phyloP scores from a whole-genome alignment of 2,113 vertebrate species.

The Thamnaconus septentrionalis region DNA sequence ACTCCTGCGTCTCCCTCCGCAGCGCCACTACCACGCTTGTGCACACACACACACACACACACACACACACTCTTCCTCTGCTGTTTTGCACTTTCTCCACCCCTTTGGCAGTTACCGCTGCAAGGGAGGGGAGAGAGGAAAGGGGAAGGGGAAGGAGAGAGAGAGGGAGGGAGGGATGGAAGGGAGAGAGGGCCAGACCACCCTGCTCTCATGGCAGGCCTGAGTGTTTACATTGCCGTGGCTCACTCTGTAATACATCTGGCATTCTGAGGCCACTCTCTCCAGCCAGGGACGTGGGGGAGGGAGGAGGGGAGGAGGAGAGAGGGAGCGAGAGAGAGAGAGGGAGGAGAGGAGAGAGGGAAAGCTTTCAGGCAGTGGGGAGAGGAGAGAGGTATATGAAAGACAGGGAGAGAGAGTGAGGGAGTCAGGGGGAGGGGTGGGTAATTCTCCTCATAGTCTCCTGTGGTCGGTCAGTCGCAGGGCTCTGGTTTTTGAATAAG shows the following conservation, averaged over 20 bases:
- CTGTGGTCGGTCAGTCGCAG: slow-evolving; percentile 73
- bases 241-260: slow-evolving; percentile 99
- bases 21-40: slow-evolving; percentile 28
- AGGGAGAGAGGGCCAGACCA: slow-evolving; percentile 84
- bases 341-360: slow-evolving; percentile 42
- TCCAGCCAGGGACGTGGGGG: slow-evolving; percentile 76
- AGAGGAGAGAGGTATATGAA: slow-evolving; percentile 16
- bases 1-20: slow-evolving; percentile 59
- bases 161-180: slow-evolving; percentile 24
- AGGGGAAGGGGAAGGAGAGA: slow-evolving; percentile 47
- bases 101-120: slow-evolving; percentile 68
- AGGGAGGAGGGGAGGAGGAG: slow-evolving; percentile 1
- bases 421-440: slow-evolving; percentile 30
- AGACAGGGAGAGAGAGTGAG: slow-evolving; percentile 11
- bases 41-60: slow-evolving; percentile 24
- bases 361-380: slow-evolving; percentile 50
- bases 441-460: slow-evolving; percentile 67
- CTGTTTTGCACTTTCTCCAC: slow-evolving; percentile 69
- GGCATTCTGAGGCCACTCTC: slow-evolving; percentile 95
- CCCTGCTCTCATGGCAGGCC: slow-evolving; percentile 95
- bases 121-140: slow-evolving; percentile 69
- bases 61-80: slow-evolving; percentile 44
- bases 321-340: slow-evolving; percentile 24
- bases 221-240: slow-evolving; percentile 97
- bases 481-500: slow-evolving; percentile 82